Base-by-base conservation (phyloP, 2,888 invertebrate genomes). In the Augiades crinisus region DNA sequence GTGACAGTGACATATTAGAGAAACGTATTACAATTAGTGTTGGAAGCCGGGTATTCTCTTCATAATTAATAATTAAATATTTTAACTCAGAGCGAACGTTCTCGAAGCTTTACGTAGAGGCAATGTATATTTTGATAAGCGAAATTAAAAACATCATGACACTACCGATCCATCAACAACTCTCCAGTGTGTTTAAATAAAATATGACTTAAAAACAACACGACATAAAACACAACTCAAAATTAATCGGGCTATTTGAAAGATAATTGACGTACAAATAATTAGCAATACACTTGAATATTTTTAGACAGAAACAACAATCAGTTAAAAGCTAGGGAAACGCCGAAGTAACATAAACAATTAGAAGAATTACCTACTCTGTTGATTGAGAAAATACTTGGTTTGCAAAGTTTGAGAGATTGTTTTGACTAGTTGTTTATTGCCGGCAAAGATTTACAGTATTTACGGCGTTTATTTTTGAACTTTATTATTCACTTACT, bases 301-400 rank as follows among this genome's bases (percentile, higher is more conserved):
- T 49, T 49, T 49, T 41, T 24, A 7, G 41, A 33, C 6, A 43
- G 22, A 36, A 36, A 30, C 44, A 51, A 51, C 40, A 47, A 14
- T 19, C 43, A 43, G 43, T 50, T 27, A 30, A 36, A 44, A 44
- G 21, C 30, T 1, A 19, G 22, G 10, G 37, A 31, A 36, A 50
- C 14, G 19, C 21, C 7, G 7, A 17, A 17, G 14, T 12, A 47
- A 50, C 16, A 22, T 31, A 51, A 51, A 51, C 50, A 44, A 12
- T 21, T 19, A 33, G 33, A 38, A 8, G 24, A 40, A 49, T 49
- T 40, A 17, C 30, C 30, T n/a, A 30, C 36, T 24, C 19, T 13
- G 50, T 19, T 43, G 49, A 36, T 43, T 36, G 50, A 50, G 19
- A 27, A 49, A 43, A 43, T 50, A 27, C 36, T 43, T 13, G 33